Evolutionary conservation across 2,797 vertebrate species (phyloP), one percentile per base, ranked within the genome.

Genomic region (Coluber constrictor): DNA sequence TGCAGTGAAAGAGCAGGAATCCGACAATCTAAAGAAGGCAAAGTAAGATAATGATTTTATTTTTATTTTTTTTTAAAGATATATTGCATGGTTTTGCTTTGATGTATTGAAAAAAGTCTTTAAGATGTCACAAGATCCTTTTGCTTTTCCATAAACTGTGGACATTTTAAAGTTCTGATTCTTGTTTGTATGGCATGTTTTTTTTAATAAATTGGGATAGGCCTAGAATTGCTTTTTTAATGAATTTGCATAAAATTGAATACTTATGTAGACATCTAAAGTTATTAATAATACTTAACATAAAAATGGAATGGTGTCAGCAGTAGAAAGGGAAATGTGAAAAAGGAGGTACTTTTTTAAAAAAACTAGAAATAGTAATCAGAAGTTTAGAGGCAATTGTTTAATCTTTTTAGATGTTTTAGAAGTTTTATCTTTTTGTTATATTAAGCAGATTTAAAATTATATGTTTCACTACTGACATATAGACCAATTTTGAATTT

Each of bases 1-100:
- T 98, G 32, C 97, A 99, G 99, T 99, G 95, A 98, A 98, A 97
- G 98, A 96, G 95, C 96, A 98, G 60, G 98, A 99, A 95, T 97
- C 96, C 92, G 98, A 97, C 60, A 94, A 95, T 97, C 96, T 96
- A 91, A 99, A 99, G 97, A 99, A 98, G 96, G 92, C 97, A 95
- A 98, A 99, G 99, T 99, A 98, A 99, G 99, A 98, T 94, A 66
- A 91, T 89, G 91, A 90, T 92, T 6, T 93, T 10, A 57, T 27
- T 61, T 27, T 63, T 13, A 12, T 63, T 63, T 29, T 93, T 5
- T 90, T 96, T 0, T 9, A 54, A 79, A 79, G 93, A 87, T 95
- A 86, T 4, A 91, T 83, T 94, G 95, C 96, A 96, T 95, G 95
- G 83, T 90, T 95, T 94, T 20, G 95, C 96, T 93, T 95, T 93